phyloP scores from a whole-genome alignment of 1,140 invertebrate species.

The Lordiphosa clarofinis region DNA sequence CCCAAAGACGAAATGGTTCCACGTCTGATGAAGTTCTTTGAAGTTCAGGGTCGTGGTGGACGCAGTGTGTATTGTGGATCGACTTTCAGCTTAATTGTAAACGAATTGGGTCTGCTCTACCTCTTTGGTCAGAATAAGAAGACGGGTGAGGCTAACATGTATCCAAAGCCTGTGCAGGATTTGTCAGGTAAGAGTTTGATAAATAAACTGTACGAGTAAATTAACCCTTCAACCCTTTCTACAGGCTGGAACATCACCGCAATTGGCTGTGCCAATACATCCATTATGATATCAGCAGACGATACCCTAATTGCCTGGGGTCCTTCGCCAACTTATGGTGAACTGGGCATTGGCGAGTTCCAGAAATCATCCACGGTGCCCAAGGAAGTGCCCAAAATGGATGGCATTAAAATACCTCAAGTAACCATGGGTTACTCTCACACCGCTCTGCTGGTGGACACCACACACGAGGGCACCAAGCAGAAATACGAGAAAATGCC shows the following conservation, averaged over 20 bases:
- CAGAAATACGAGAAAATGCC: constrained; percentile 81
- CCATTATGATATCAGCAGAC: constrained; percentile 93
- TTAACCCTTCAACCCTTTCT: not conserved
- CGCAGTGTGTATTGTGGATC: constrained; percentile 90
- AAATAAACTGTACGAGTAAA: not conserved
- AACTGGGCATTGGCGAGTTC: constrained; percentile 93
- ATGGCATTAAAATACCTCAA: constrained; percentile 89
- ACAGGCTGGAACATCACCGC: constrained; percentile 91
- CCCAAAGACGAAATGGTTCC: constrained; percentile 95
- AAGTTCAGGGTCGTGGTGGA: constrained; percentile 89
- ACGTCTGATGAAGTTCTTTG: constrained; percentile 93
- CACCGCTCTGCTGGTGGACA: constrained; percentile 84
- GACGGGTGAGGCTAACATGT: constrained; percentile 97
- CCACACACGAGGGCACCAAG: constrained; percentile 80
- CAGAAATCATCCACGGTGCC: constrained; percentile 92
- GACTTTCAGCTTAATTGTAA: constrained; percentile 91
- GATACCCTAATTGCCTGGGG: constrained; percentile 95
- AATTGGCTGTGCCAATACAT: constrained; percentile 89
- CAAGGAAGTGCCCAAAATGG: constrained; percentile 92
- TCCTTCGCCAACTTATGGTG: constrained; percentile 93
- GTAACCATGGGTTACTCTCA: constrained; percentile 92
- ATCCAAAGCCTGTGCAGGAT: constrained; percentile 96
- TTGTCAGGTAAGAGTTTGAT: constrained; percentile 82
- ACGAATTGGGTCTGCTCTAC: constrained; percentile 88
- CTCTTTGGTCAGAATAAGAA: constrained; percentile 95